These are phyloP conservation scores for Phalacrocorax aristotelis DNA, from an alignment of 2,113 vertebrate genomes.

Conservation along the genomic window DNA sequence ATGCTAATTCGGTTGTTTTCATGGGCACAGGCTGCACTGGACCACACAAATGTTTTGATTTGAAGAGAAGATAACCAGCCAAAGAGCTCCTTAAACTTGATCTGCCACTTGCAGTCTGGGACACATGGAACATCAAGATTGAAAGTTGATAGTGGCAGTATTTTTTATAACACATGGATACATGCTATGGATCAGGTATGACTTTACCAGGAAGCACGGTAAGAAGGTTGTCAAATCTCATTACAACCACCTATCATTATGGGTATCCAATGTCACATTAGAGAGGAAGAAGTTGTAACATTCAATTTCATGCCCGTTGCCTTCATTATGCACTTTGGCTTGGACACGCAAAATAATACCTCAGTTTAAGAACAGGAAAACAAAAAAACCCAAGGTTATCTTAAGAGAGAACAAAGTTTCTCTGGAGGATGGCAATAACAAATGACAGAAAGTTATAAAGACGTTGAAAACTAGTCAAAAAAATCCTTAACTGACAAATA, in stretches of 20 bases:
- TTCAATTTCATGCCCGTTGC: neutral
- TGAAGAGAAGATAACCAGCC: neutral
- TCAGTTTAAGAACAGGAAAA: neutral
- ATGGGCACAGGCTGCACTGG: neutral
- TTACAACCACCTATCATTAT: neutral
- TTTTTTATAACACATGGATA: neutral
- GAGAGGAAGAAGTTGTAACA: neutral
- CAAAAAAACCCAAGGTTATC: neutral
- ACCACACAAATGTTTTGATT: neutral
- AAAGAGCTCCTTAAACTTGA: neutral
- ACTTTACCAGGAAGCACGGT: neutral
- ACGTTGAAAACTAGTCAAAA: neutral
- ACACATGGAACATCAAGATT: neutral
- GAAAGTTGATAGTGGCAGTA: neutral
- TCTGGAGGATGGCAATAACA: neutral
- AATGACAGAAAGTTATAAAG: neutral
- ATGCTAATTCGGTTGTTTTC: neutral
- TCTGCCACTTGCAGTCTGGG: neutral
- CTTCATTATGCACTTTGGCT: neutral
- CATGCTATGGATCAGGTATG: neutral
- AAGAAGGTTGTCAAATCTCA: neutral
- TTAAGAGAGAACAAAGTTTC: neutral
- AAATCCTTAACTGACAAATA: neutral
- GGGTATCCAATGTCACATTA: neutral
- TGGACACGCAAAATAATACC: neutral